A percentile compares a stretch with the other conserved stretches of the same genome.
Evolutionary conservation across 2,113 vertebrate genomes (phyloP).

Genomic region (Phyllostomus hastatus): DNA sequence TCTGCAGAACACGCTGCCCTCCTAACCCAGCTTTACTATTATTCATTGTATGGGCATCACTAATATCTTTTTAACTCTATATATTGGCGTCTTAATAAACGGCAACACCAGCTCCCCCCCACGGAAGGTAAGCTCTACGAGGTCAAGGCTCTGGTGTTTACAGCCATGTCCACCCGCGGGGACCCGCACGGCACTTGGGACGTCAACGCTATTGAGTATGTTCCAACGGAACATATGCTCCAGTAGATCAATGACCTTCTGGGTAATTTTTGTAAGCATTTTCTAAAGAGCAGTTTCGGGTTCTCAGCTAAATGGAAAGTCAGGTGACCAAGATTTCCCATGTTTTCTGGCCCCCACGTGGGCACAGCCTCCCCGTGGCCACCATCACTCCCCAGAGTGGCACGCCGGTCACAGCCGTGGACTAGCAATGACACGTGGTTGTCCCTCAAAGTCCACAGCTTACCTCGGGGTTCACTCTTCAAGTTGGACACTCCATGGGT

Average conservation of each 20-base stretch:
- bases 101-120: background rate
- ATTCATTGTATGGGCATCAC: background rate
- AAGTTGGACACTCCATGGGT: background rate
- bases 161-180: background rate
- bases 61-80: background rate
- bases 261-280: background rate
- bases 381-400: background rate
- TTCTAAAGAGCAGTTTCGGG: background rate
- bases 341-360: accelerated
- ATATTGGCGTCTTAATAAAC: background rate
- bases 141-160: background rate
- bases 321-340: background rate
- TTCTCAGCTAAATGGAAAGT: background rate
- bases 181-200: background rate
- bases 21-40: background rate
- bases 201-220: background rate
- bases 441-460: background rate
- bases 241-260: background rate
- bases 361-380: no score
- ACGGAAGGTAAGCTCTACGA: background rate
- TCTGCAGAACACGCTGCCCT: background rate
- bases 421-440: background rate
- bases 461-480: background rate
- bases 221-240: background rate
- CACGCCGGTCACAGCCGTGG: background rate